A percentile compares a stretch with the other conserved stretches of the same genome.
phyloP scores from a whole-genome alignment of 35 echinoderm and acorn worm species.

The Strongylocentrotus purpuratus region DNA sequence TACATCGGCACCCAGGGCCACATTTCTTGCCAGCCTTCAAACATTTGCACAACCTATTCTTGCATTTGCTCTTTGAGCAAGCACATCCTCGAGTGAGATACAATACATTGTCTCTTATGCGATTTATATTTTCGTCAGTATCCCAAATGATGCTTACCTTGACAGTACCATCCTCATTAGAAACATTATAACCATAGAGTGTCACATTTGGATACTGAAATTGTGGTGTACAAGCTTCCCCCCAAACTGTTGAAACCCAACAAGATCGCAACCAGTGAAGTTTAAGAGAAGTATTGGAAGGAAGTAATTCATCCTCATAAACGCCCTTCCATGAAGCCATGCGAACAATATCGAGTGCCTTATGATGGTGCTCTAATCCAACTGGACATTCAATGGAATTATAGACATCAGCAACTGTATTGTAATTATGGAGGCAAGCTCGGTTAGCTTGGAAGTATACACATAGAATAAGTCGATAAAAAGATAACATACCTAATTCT shows the following conservation, averaged over 20 bases:
- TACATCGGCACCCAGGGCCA: background rate
- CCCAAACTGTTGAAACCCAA: constrained; percentile 29
- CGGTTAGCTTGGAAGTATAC: constrained; percentile 50
- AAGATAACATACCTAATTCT: constrained; percentile 14
- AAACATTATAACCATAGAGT: background rate
- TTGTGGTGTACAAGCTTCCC: background rate
- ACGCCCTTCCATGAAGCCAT: constrained; percentile 24
- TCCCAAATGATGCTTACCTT: background rate
- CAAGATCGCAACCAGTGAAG: constrained; percentile 52
- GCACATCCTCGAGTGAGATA: constrained; percentile 12
- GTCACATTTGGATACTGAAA: constrained; percentile 44
- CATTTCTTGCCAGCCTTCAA: background rate
- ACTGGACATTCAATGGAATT: background rate
- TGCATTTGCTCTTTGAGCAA: background rate
- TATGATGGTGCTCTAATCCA: constrained; percentile 50
- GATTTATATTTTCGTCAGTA: constrained; percentile 3
- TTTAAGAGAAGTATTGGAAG: constrained; percentile 18
- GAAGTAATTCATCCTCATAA: constrained; percentile 37
- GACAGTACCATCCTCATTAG: background rate
- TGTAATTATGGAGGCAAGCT: constrained; percentile 29
- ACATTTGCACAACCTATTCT: background rate
- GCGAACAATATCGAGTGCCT: constrained; percentile 14
- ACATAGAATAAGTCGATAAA: constrained; percentile 52
- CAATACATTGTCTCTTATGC: background rate
- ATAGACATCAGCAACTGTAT: constrained; percentile 19